Evolutionary conservation across 2,888 invertebrate genomes (phyloP), one percentile per base, ranked within the genome.

Genomic region (Sesia apiformis): DNA sequence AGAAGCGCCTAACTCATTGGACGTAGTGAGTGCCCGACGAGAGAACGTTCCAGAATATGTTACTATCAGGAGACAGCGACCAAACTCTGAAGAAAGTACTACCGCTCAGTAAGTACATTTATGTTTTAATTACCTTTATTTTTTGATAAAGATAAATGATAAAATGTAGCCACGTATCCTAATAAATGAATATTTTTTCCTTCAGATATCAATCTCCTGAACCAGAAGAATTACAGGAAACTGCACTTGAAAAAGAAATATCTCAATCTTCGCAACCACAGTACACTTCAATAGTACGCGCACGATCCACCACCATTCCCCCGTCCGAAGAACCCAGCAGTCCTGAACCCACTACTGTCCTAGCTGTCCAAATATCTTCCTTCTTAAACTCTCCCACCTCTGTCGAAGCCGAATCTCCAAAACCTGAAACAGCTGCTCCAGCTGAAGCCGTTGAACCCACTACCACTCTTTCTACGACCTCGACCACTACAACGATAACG

Each of bases 31-130:
- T 49, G 67, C 79, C 0, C 69, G 84, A 38, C 73, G 81, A 46
- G 87, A 87, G 52, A 81, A 77, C 56, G 65, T 76, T 43, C 93
- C 93, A 3, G 92, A 93, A 69, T 94, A 94, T 66, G 92, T 93
- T 3, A 93, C 93, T 3, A 93, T 94, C 49, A 89, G 91, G 65
- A 84, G 94, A 64, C 91, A 89, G 56, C 84, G 92, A 60, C 91
- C 91, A 2, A 84, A 87, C 4, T 83, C 89, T 4, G 82, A 84
- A 61, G 89, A 88, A 64, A 67, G 84, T 6, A 85, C 90, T 5
- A 90, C 91, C 54, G 71, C 76, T 39, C 87, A 82, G 91, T 91
- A 79, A 84, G 87, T 50, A 23, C 23, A 23, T 23, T 23, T 23
- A 23, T 23, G 23, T 23, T 23, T 23, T 23, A 23, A 23, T 23